Evolutionary conservation across 2,797 vertebrate species (phyloP), one percentile per base, ranked within the genome.

Genomic region (Okamejei kenojei): DNA sequence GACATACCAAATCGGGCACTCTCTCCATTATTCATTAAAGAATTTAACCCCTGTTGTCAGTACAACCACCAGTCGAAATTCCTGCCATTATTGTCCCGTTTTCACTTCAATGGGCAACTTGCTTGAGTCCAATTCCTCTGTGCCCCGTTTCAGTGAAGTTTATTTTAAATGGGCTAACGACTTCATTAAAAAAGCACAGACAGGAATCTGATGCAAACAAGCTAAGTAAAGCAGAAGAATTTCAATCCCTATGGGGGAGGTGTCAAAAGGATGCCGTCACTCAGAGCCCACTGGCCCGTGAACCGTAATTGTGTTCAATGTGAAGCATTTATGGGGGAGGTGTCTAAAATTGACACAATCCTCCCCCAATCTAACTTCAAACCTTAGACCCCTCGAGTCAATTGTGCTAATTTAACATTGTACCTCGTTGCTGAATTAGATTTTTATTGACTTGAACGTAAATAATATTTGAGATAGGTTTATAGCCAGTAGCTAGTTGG

Each of bases 121-220:
- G 82, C 82, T 32, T 1, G n/a, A 88, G 58, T 32, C 82, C 61
- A 65, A 88, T 88, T 65, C 61, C 82, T 88, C 61, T 65, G 61
- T 88, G 82, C 15, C 82, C 61, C 32, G 61, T 88, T 88, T 65
- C 29, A 32, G 15, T 15, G 32, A 13, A 63, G 61, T 88, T 61
- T 88, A 88, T 88, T 88, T 88, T 65, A 88, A 88, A 32, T 88
- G 29, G 82, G 82, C 61, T 65, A 32, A 88, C 58, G 58, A 84
- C 81, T 84, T 84, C 81, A 84, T 61, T 84, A 84, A 84, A 84
- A 54, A 29, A 61, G 81, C 81, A 84, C 81, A n/a, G 81, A 84
- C 81, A 84, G 81, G 81, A 82, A 82, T 82, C 9, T 82, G 81
- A 58, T 58, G 81, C 81, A 15, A 35, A 79, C 81, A 29, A 58